These are phyloP conservation scores for Penelope pileata DNA, from an alignment of 2,113 vertebrate genomes.

Conservation along the genomic window DNA sequence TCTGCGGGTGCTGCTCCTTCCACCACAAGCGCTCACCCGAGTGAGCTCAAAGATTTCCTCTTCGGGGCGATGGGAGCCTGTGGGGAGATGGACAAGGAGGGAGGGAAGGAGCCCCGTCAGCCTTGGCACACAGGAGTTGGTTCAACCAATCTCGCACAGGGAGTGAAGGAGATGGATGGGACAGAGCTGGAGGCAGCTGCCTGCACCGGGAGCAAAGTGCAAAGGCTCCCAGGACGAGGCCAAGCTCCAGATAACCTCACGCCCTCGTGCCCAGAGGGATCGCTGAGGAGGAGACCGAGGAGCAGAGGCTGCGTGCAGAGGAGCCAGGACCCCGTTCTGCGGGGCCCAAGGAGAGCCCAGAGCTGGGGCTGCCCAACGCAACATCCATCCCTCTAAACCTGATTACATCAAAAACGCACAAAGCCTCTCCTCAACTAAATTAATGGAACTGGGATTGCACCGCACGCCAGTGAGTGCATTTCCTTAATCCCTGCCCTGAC, in stretches of 20 bases:
- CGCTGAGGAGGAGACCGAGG: background rate
- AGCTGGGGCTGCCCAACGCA: background rate
- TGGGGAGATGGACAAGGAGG: background rate
- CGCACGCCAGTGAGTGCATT: conserved; percentile 1
- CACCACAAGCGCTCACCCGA: conserved; percentile 11
- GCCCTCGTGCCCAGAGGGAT: background rate
- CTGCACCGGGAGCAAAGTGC: background rate
- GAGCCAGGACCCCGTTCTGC: background rate
- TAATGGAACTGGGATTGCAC: conserved; percentile 31
- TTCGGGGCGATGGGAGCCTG: background rate
- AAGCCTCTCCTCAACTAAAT: conserved; percentile 39
- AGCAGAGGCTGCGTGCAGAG: background rate
- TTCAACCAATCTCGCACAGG: background rate
- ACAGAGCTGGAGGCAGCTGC: background rate
- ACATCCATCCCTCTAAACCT: conserved; percentile 31
- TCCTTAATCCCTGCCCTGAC: conserved; percentile 40
- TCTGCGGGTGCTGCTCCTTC: background rate
- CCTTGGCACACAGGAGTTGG: background rate
- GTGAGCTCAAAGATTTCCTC: background rate
- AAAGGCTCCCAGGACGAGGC: background rate
- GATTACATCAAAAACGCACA: conserved; percentile 49
- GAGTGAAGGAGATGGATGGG: background rate
- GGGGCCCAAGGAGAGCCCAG: background rate
- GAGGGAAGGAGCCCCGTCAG: rapidly evolving
- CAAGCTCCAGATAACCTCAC: background rate